phyloP scores from a whole-genome alignment of 2,888 invertebrate genomes.

The Rhabditophanes sp. region DNA sequence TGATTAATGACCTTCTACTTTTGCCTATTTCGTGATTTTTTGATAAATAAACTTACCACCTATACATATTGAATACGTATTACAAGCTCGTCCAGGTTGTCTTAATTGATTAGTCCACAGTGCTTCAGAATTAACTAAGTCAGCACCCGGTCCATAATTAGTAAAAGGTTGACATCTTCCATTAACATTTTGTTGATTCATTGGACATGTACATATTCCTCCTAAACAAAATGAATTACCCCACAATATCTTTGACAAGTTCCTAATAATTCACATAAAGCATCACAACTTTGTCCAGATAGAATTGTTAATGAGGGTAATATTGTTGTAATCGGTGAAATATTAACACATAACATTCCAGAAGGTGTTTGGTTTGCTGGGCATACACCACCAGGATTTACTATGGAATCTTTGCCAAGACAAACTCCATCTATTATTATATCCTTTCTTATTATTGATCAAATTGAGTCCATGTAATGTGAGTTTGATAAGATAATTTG shows the following conservation, averaged over 20 bases:
- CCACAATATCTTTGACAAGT: conserved; percentile 15
- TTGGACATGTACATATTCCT: conserved; percentile 29
- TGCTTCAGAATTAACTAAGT: too few relatives aligned
- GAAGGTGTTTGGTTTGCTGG: too few relatives aligned
- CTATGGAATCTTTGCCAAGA: conserved; percentile 16
- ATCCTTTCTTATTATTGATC: too few relatives aligned
- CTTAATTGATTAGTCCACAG: conserved; percentile 1
- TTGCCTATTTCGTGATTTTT: too few relatives aligned
- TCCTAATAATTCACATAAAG: conserved; percentile 20
- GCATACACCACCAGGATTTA: conserved; percentile 29
- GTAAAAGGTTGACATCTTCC: conserved; percentile 17
- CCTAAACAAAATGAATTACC: conserved; percentile 33
- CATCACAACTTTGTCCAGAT: conserved; percentile 31
- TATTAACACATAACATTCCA: too few relatives aligned
- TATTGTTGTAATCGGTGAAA: conserved; percentile 3
- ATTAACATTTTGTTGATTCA: conserved; percentile 11
- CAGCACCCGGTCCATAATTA: too few relatives aligned
- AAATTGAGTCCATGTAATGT: too few relatives aligned
- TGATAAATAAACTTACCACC: too few relatives aligned
- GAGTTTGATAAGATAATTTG: too few relatives aligned
- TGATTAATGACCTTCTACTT: too few relatives aligned
- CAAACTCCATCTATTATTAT: conserved; percentile 1
- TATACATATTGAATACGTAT: conserved; percentile 23
- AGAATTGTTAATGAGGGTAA: conserved; percentile 14
- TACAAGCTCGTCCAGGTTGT: too few relatives aligned